Conservation (phyloP, 2,113 vertebrate genomes). For the Candoia aspera region DNA sequence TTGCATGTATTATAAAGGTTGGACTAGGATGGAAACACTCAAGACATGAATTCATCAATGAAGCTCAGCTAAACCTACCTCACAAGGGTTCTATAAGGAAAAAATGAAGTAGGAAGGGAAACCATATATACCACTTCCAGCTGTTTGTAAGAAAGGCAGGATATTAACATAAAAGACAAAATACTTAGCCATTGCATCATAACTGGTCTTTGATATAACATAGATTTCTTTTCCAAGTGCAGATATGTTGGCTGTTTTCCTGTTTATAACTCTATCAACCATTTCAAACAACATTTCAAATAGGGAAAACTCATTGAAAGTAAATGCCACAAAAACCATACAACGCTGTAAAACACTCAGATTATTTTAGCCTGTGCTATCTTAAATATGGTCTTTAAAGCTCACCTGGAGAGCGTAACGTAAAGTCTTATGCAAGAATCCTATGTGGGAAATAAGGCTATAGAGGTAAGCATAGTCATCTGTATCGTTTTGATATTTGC, state of each 20-base stretch:
- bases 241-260: background rate
- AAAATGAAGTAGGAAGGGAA: background rate
- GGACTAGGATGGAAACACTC: background rate
- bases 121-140: background rate
- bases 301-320: background rate
- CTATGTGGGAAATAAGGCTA: background rate
- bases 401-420: background rate
- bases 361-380: background rate
- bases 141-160: background rate
- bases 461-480: slow-evolving; percentile 15
- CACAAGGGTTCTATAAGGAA: background rate
- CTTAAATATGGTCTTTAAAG: background rate
- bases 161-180: background rate
- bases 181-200: background rate
- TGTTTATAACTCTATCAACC: background rate
- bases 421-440: background rate
- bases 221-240: background rate
- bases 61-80: background rate
- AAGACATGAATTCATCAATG: background rate
- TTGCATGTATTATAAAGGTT: background rate
- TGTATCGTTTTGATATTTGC: background rate
- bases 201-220: background rate
- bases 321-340: background rate
- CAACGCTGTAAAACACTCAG: background rate
- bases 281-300: background rate